Base-by-base conservation (phyloP, 2,888 invertebrate species). In the Diarsia dahlii region DNA sequence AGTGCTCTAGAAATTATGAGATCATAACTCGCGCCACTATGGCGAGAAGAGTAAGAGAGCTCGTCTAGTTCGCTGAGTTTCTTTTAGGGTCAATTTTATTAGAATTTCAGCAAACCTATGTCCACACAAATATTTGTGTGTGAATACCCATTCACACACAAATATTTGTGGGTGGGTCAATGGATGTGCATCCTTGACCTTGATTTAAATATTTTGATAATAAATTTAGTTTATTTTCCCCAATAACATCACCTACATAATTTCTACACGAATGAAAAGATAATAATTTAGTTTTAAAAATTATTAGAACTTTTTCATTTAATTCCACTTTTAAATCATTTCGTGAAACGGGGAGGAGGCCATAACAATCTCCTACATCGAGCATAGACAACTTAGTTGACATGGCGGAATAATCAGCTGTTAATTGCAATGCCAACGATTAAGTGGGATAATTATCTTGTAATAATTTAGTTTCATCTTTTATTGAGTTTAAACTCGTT, bases 321-420 rank as follows among this genome's bases (percentile, higher is more conserved):
- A 34, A 45, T 64, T n/a, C 18, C 13, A 50, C 10, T 23, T 34
- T n/a, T 50, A 66, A n/a, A 60, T n/a, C 23, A 52, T 58, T 68
- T 39, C 65, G 66, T 79, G 74, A 70, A 87, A 80, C 69, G 58
- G 58, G 60, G 45, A 73, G 69, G 64, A 80, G 77, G 81, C 72
- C 78, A 80, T 74, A 82, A 79, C 76, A 80, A 83, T 68, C 80
- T 71, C 68, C 60, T 20, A 68, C 62, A 71, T 65, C 45, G 66
- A 81, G 84, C 88, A 90, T 86, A 91, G 88, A 91, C 88, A 91
- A 90, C 52, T 71, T 84, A 85, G 87, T 92, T 93, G 94, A 93
- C 95, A 95, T 95, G 95, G 96, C 95, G 95, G 94, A 94, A 94
- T 96, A 95, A 96, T 96, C 96, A 96, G 95, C 95, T 96, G 96